Evolutionary conservation across 2,113 vertebrate genomes (phyloP).

Genomic region (pig (Sus scrofa)): T2T-Sscrofa CM000823.6:64957001-64957500

Average conservation of each 20-base stretch:
- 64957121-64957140: not conserved
- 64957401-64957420: not conserved
- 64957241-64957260: not conserved
- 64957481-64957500: not conserved
- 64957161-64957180: not conserved
- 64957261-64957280: not conserved
- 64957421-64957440: not conserved
- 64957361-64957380: not conserved
- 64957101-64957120: not conserved
- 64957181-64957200: not conserved
- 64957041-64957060: not conserved
- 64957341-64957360: not conserved
- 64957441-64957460: not conserved
- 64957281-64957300: not conserved
- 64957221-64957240: not conserved
- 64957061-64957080: not conserved
- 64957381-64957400: not conserved
- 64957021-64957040: not conserved
- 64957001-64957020: not conserved
- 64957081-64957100: not conserved
- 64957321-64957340: not conserved
- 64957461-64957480: not conserved
- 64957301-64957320: rapidly evolving
- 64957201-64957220: not conserved
- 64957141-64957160: not conserved